phyloP scores from a whole-genome alignment of 2,888 invertebrate genomes.

The Nemotelus nigrinus region DNA sequence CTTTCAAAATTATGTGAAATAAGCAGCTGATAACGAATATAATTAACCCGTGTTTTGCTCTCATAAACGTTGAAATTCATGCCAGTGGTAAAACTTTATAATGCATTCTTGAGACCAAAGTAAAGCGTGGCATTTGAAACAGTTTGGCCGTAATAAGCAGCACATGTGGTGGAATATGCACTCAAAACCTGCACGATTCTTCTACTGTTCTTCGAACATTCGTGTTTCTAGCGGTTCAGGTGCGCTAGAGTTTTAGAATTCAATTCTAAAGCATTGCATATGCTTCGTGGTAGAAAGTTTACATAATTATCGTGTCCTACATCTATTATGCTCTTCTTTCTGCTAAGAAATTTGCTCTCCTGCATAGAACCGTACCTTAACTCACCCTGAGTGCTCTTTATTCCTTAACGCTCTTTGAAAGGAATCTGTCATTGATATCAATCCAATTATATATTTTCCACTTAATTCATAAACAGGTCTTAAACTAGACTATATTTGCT shows the following conservation, averaged over 20 bases:
- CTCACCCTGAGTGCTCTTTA: background rate
- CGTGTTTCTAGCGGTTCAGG: no score
- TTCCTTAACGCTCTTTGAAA: background rate
- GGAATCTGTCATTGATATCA: background rate
- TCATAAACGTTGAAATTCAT: no score
- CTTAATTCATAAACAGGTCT: background rate
- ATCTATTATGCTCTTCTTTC: conserved; percentile 32
- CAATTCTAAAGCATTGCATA: conserved; percentile 18
- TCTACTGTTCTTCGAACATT: no score
- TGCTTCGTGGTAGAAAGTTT: conserved; percentile 30
- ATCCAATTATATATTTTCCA: conserved; percentile 3
- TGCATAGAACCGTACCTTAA: background rate
- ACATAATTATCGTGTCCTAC: conserved; percentile 24
- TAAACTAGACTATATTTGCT: background rate
- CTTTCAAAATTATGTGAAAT: no score
- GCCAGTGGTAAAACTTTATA: no score
- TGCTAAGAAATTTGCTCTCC: conserved; percentile 1
- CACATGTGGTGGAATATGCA: no score
- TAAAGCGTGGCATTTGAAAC: no score
- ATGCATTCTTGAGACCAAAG: no score
- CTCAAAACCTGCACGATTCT: no score
- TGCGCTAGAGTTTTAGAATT: background rate
- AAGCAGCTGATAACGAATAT: no score
- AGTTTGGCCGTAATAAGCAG: no score
- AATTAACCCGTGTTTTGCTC: no score